Evolutionary conservation across 2,888 invertebrate species (phyloP), one percentile per base, ranked within the genome.

Genomic region (Agapostemon virescens): DNA sequence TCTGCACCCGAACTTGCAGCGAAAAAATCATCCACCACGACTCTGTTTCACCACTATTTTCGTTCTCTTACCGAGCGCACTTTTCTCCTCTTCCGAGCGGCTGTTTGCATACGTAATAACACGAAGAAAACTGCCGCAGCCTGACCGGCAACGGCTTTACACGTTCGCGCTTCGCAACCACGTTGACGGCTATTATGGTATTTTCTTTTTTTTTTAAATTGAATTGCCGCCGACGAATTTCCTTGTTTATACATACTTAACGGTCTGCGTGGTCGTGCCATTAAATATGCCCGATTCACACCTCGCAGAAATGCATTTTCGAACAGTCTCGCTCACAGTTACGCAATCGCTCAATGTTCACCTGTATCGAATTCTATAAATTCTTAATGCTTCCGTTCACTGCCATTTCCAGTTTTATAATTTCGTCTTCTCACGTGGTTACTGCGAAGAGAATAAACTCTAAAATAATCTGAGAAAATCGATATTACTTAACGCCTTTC

Each of bases 51-150:
- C 20, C 71, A 40, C 64, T 74, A 42, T 68, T 69, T 55, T 71
- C 68, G 33, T 45, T 69, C 76, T 72, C 49, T 67, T 52, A 69
- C 45, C 74, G n/a, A 73, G 72, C 58, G 72, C 58, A 72, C 69
- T 67, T 81, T 72, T 69, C 20, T 20, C 69, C 42, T 38, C 40
- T 64, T 63, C 77, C 40, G 33, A 30, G 20, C 58, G 20, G 36
- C 42, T 66, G 52, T 66, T 67, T 40, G 52, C 73, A 38, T 64
- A 23, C 36, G 38, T 66, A 69, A 64, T 75, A 69, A 69, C 49
- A 40, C 63, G 71, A 67, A 66, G 52, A 71, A 69, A 82, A 69
- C 38, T 74, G 71, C 23, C 71, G 55, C 72, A 23, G 45, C 58
- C 33, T 61, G 69, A 38, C 52, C 69, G 30, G 74, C 71, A 69